Evolutionary conservation across 2,113 vertebrate species (phyloP).

Genomic region (Paratilapia polleni): DNA sequence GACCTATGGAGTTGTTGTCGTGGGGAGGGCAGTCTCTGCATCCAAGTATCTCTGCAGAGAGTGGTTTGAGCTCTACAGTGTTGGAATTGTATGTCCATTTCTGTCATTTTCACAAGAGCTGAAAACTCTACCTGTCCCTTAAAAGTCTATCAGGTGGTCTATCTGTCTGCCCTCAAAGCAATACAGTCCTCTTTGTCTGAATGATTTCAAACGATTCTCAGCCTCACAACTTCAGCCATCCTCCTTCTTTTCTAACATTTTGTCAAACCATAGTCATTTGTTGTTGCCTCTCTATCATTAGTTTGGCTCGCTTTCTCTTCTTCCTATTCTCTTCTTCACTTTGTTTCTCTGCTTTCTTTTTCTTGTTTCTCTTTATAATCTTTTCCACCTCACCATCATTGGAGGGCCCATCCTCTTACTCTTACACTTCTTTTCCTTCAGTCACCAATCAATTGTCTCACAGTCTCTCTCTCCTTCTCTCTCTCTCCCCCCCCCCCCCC

Average conservation of each 20-base stretch:
- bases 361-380: not conserved
- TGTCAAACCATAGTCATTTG: not conserved
- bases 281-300: not conserved
- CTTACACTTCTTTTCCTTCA: not conserved
- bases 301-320: not conserved
- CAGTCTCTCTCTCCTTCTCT: not conserved
- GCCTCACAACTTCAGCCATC: not conserved
- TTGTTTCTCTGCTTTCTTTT: not conserved
- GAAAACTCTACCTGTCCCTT: slow-evolving; percentile 12
- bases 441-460: not conserved
- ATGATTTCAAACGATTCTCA: not conserved
- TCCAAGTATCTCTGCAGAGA: not conserved
- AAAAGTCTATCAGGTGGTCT: slow-evolving; percentile 9
- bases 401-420: slow-evolving; percentile 2
- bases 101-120: slow-evolving; percentile 10
- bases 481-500: not conserved
- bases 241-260: not conserved
- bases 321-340: not conserved
- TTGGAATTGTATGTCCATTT: not conserved
- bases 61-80: not conserved
- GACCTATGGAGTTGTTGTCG: not conserved
- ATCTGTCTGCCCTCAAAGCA: not conserved
- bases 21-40: not conserved
- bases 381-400: not conserved
- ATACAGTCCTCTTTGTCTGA: not conserved